Evolutionary conservation across 2,113 vertebrate species (phyloP).

Genomic region (Microcebus tavaratra): DNA sequence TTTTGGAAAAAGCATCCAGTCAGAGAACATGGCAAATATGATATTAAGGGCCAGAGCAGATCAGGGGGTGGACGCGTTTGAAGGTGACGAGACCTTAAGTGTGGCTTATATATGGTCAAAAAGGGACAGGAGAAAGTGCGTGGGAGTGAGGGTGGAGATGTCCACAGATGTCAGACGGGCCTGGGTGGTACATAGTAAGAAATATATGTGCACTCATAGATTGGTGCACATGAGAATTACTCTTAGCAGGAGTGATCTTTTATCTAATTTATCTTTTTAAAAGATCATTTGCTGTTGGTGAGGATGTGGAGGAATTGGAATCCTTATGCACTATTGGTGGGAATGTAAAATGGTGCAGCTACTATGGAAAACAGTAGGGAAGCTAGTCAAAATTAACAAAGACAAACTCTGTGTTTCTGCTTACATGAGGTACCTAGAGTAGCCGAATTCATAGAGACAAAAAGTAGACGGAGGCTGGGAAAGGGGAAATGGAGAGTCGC

Average conservation of each 20-base stretch:
- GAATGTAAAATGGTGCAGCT: background rate
- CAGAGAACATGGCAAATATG: rapidly evolving
- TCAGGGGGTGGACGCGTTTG: background rate
- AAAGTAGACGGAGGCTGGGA: rapidly evolving
- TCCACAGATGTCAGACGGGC: background rate
- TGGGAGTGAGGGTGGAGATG: rapidly evolving
- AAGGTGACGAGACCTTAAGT: too few relatives aligned
- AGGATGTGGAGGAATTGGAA: background rate
- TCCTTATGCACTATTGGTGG: rapidly evolving
- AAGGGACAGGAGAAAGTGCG: rapidly evolving
- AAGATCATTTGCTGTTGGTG: background rate
- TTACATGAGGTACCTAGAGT: rapidly evolving
- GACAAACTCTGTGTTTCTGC: background rate
- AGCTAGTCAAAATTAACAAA: background rate
- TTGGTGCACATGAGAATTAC: background rate
- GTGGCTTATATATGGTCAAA: rapidly evolving
- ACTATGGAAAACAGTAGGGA: background rate
- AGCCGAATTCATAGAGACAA: background rate
- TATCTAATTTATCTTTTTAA: background rate
- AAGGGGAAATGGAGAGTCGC: background rate
- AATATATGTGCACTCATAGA: rapidly evolving
- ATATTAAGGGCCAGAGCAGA: rapidly evolving
- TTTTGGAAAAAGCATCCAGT: background rate
- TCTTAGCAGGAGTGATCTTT: background rate
- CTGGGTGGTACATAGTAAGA: rapidly evolving